These are phyloP conservation scores for Sebastes trivittatus DNA, from an alignment of 2,797 vertebrate genomes.

Conservation along the genomic window DNA sequence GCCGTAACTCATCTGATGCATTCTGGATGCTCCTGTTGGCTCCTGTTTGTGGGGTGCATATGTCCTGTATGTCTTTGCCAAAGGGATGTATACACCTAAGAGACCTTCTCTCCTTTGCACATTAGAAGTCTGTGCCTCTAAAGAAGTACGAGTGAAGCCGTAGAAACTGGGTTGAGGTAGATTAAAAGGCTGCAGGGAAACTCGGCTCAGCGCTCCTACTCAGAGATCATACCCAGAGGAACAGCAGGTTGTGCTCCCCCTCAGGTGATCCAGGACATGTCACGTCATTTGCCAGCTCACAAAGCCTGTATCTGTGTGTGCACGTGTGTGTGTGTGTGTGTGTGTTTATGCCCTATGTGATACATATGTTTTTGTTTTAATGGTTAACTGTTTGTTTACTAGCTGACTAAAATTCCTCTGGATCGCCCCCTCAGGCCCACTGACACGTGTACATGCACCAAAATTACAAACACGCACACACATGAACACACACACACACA, in stretches of 20 bases:
- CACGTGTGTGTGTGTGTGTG: slow-evolving; percentile 1
- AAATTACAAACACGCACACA: slow-evolving; percentile 30
- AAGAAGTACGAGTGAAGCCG: slow-evolving; percentile 25
- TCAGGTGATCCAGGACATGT: slow-evolving; percentile 56
- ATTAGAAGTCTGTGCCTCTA: slow-evolving; percentile 2
- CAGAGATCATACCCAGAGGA: slow-evolving; percentile 33
- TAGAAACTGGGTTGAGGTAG: slow-evolving; percentile 6
- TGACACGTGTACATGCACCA: slow-evolving; percentile 57
- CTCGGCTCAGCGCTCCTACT: neutral
- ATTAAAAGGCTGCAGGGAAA: slow-evolving; percentile 39
- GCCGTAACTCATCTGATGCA: neutral
- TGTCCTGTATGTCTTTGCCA: slow-evolving; percentile 27
- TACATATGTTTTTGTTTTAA: slow-evolving; percentile 70
- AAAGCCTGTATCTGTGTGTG: slow-evolving; percentile 11
- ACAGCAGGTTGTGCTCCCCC: slow-evolving; percentile 42
- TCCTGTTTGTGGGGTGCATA: neutral
- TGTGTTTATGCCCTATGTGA: slow-evolving; percentile 39
- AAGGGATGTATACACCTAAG: slow-evolving; percentile 7
- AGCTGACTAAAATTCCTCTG: slow-evolving; percentile 43
- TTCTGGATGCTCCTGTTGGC: neutral
- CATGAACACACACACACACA: slow-evolving; percentile 1
- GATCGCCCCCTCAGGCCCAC: slow-evolving; percentile 52
- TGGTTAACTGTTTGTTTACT: slow-evolving; percentile 63
- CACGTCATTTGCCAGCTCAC: slow-evolving; percentile 42
- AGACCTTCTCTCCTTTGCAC: neutral